phyloP scores from a whole-genome alignment of 2,888 invertebrate species.

The Pasiphila rectangulata region DNA sequence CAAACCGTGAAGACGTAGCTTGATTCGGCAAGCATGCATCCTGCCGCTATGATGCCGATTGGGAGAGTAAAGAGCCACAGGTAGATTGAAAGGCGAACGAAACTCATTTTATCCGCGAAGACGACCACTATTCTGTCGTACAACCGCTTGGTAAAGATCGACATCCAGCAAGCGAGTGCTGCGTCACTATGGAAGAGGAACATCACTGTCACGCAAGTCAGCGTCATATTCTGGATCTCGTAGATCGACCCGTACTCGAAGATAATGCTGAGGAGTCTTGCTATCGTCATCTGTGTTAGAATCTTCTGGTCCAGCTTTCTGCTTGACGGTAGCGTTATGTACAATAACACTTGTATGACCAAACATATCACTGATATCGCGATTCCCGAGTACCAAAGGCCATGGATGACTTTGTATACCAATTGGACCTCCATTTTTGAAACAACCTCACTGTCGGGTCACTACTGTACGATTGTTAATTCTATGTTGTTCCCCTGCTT shows the following conservation, averaged over 20 bases:
- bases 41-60: neutral
- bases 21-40: neutral
- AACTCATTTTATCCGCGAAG: conserved; percentile 10
- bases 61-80: conserved; percentile 13
- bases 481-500: neutral
- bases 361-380: conserved; percentile 7
- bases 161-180: conserved; percentile 15
- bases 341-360: conserved; percentile 6
- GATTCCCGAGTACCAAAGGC: conserved; percentile 13
- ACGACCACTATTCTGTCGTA: conserved; percentile 13
- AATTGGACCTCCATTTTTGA: conserved; percentile 11
- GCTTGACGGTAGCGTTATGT: conserved; percentile 9
- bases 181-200: conserved; percentile 16
- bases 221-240: conserved; percentile 5
- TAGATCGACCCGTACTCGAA: conserved; percentile 20
- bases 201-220: conserved; percentile 2
- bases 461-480: neutral
- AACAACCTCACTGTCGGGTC: neutral
- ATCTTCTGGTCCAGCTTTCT: conserved; percentile 17
- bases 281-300: conserved; percentile 16
- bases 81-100: neutral
- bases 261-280: conserved; percentile 8
- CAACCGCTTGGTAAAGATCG: conserved; percentile 14
- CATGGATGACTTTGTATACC: conserved; percentile 9
- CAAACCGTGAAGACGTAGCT: conserved; percentile 11